These are phyloP conservation scores for Drosophila picticornis DNA, from an alignment of 2,888 invertebrate species.

Conservation along the genomic window DNA sequence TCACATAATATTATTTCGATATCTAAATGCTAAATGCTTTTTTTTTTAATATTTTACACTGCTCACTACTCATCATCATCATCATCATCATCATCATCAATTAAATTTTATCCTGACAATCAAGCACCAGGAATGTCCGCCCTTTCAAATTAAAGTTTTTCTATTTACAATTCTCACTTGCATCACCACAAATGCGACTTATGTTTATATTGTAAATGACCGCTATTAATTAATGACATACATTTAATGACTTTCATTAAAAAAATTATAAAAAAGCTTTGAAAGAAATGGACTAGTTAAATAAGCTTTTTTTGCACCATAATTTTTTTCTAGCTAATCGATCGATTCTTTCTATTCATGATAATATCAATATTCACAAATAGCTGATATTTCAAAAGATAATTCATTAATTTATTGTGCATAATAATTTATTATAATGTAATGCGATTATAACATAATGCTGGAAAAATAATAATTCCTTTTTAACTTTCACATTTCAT, in stretches of 20 bases:
- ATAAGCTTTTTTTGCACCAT: not conserved
- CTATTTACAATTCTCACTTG: not conserved
- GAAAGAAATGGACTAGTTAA: not conserved
- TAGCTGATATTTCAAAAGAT: not conserved
- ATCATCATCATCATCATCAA: not conserved
- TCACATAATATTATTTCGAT: not conserved
- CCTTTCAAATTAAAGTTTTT: not conserved
- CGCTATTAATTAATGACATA: not conserved
- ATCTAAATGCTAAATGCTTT: too few relatives aligned
- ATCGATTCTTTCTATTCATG: not conserved
- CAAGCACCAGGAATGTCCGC: not conserved
- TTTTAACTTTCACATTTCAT: not conserved
- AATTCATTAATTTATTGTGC: not conserved
- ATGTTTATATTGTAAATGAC: not conserved
- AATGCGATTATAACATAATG: not conserved
- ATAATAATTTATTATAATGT: not conserved
- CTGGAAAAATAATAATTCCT: not conserved
- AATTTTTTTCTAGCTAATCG: not conserved
- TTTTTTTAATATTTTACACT: too few relatives aligned
- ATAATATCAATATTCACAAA: not conserved
- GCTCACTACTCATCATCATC: not conserved
- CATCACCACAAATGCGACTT: not conserved
- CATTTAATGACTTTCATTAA: not conserved
- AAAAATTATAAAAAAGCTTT: not conserved
- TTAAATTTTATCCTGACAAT: not conserved